Evolutionary conservation across 2,797 vertebrate genomes (phyloP), one percentile per base, ranked within the genome.

Genomic region (Dromococcyx pavoninus): DNA sequence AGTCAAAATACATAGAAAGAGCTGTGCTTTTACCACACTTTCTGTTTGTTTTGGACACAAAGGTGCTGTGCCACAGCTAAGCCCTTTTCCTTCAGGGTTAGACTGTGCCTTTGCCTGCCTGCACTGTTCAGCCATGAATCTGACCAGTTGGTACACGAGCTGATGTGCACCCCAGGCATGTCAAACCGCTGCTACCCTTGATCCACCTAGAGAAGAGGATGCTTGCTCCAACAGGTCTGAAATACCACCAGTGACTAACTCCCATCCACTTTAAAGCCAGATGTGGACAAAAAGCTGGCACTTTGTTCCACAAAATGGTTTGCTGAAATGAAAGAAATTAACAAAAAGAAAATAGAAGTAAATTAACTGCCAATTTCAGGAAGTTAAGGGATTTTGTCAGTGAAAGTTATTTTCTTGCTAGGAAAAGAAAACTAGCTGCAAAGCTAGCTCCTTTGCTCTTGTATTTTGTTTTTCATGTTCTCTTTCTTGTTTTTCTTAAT

Each of bases 401-500:
- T 28, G 39, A 81, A 57, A 3, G 53, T 57, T 70, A 76, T 73
- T 91, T 93, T 61, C 83, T 44, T 79, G n/a, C 32, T 56, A 56
- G 15, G 27, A 16, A 65, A 84, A 81, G 39, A 84, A 93, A 91
- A 88, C 11, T 65, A 86, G 64, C 9, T 16, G 86, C 58, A 86
- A 80, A 83, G 30, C 4, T 37, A 89, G 6, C 19, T 53, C 18
- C 16, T 48, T 44, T 64, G 46, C 43, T 91, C 46, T 82, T 90
- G 4, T 69, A 56, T 46, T 21, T 60, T 56, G 88, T 64, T 91
- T 53, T 74, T 89, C 32, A 70, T 27, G 17, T 15, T 48, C 43
- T 70, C 11, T 33, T 80, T 37, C 48, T 88, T 58, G 19, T 44
- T 89, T 91, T 94, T 37, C 35, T 66, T 89, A 67, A 60, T 64